A percentile compares a stretch with the other conserved stretches of the same genome.
Evolutionary conservation across 2,797 vertebrate genomes (phyloP).

Genomic region (Halcyon chelicuti): DNA sequence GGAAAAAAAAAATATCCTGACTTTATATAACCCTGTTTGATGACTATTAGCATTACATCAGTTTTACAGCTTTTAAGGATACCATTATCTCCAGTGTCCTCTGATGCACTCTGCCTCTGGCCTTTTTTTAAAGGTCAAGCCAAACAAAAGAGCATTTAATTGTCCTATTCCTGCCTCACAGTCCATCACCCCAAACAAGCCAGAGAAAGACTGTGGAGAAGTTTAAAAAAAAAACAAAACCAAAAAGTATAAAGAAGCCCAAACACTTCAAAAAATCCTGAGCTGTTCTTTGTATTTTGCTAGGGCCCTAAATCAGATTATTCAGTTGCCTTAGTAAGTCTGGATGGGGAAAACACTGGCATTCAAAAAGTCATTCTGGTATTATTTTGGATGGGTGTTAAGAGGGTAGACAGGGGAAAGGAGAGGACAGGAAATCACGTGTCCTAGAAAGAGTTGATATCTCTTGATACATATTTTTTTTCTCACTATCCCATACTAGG

Average conservation of each 20-base stretch:
- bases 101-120: not conserved
- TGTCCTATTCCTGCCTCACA: not conserved
- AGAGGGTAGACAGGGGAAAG: not conserved
- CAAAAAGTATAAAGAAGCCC: too few species aligned
- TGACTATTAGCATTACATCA: constrained; percentile 28
- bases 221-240: not conserved
- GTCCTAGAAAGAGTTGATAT: not conserved
- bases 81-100: constrained; percentile 35
- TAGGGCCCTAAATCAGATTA: not conserved
- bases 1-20: not conserved
- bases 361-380: not conserved
- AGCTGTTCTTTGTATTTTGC: not conserved
- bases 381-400: not conserved
- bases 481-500: not conserved
- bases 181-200: not conserved
- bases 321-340: not conserved
- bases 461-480: not conserved
- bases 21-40: constrained; percentile 9
- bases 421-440: not conserved
- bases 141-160: not conserved
- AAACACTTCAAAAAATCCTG: not conserved
- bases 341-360: not conserved
- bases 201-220: not conserved
- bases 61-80: constrained; percentile 38
- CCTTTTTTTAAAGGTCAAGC: not conserved